These are phyloP conservation scores for Zoanthus sociatus DNA, from an alignment of 92 coral and sea anemone species.

Conservation along the genomic window DNA sequence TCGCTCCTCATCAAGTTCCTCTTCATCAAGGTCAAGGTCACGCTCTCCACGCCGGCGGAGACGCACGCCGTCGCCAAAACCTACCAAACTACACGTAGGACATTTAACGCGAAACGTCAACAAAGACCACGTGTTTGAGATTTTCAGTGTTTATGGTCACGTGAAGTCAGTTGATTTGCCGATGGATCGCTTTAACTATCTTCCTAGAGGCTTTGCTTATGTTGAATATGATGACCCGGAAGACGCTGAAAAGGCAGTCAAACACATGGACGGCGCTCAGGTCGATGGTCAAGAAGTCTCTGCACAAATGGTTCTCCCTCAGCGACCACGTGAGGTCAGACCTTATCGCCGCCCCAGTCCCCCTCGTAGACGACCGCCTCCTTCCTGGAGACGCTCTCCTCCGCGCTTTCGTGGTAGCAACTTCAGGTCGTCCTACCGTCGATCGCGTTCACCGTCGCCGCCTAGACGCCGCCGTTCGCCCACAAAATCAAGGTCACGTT, in stretches of 20 bases:
- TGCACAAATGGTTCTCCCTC: constrained; percentile 89
- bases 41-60: constrained; percentile 92
- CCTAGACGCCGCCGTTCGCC: constrained; percentile 88
- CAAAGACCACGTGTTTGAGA: constrained; percentile 95
- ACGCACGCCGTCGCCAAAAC: constrained; percentile 95
- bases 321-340: constrained; percentile 84
- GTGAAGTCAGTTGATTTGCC: constrained; percentile 93
- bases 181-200: constrained; percentile 84
- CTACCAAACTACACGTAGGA: constrained; percentile 87
- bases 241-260: constrained; percentile 89
- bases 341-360: constrained; percentile 88
- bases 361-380: constrained; percentile 82
- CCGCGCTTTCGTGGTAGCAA: constrained; percentile 87
- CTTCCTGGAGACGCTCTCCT: constrained; percentile 94
- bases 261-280: constrained; percentile 99
- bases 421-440: constrained; percentile 81
- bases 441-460: constrained; percentile 84
- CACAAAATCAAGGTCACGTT: constrained; percentile 85
- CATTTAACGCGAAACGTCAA: constrained; percentile 94
- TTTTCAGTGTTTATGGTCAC: constrained; percentile 95
- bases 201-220: constrained; percentile 93
- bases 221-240: constrained; percentile 91
- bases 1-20: constrained; percentile 86
- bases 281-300: constrained; percentile 96
- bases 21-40: constrained; percentile 79